Evolutionary conservation across 2,113 vertebrate genomes (phyloP).

Genomic region (Vulpes lagopus): DNA sequence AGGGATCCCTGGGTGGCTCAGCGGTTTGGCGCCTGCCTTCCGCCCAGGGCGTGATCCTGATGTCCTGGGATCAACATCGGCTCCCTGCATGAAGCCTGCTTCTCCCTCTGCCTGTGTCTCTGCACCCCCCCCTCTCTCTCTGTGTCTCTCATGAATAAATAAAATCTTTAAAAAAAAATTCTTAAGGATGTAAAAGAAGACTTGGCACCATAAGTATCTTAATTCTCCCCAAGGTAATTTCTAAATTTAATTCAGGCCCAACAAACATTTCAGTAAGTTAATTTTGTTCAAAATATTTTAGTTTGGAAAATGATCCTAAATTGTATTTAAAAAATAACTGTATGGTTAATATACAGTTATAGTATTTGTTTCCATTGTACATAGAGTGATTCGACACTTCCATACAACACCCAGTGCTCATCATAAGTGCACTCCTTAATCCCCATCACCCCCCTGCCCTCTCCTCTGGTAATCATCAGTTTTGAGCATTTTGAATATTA

Average conservation of each 20-base stretch:
- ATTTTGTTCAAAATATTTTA: slow-evolving; percentile 21
- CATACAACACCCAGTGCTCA: not conserved
- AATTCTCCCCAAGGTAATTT: not conserved
- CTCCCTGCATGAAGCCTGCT: too few relatives aligned
- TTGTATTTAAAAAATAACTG: not conserved
- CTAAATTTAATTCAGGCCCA: not conserved
- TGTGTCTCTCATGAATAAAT: too few relatives aligned
- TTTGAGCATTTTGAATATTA: not conserved
- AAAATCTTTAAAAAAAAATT: not conserved
- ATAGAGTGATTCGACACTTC: not conserved
- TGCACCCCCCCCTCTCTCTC: too few relatives aligned
- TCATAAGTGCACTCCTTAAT: not conserved
- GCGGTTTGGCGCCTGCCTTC: too few relatives aligned
- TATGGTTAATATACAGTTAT: not conserved
- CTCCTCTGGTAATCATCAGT: not conserved
- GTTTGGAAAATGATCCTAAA: not conserved
- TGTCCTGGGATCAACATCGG: too few relatives aligned
- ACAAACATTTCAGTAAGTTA: not conserved
- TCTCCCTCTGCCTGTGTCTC: too few relatives aligned
- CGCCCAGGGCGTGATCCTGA: too few relatives aligned
- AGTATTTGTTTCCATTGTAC: not conserved
- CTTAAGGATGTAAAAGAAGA: not conserved
- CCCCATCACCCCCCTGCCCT: too few relatives aligned
- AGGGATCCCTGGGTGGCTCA: too few relatives aligned
- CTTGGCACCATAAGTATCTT: not conserved